Conservation (phyloP, 2,797 vertebrate genomes). For the Natrix natrix region DNA sequence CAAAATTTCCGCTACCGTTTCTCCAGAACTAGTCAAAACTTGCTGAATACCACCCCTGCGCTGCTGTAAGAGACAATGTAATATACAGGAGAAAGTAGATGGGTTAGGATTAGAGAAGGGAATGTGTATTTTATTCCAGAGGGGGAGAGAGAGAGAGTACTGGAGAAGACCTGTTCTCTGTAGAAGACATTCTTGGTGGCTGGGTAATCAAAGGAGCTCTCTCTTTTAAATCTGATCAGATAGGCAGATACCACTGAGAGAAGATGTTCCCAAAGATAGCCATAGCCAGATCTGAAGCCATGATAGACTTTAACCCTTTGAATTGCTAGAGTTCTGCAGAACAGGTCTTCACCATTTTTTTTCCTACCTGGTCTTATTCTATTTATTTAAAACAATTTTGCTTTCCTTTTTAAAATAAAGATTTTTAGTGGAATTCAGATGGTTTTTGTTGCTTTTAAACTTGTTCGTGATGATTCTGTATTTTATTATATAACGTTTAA, state of each 20-base stretch:
- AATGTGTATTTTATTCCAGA: background rate
- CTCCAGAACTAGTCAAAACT: too few species aligned
- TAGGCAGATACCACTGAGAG: background rate
- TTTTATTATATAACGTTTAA: background rate
- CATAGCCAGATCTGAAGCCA: background rate
- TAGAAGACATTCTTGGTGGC: background rate
- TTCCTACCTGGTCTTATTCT: background rate
- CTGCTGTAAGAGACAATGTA: background rate
- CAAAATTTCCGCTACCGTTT: too few species aligned
- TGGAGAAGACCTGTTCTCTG: background rate
- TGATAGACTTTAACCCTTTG: background rate
- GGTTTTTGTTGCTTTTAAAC: background rate
- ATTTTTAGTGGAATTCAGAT: background rate
- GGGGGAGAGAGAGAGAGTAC: background rate
- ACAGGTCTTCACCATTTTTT: background rate
- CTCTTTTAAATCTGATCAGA: background rate
- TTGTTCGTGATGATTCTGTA: background rate
- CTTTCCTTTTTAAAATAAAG: background rate
- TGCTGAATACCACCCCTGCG: too few species aligned
- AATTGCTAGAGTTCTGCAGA: background rate
- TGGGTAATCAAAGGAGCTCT: background rate
- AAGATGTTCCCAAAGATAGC: background rate
- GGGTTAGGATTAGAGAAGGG: background rate
- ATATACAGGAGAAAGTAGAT: background rate
- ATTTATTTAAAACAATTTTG: background rate